phyloP scores from a whole-genome alignment of 2,797 vertebrate species.

The Brachyalestes nurse region DNA sequence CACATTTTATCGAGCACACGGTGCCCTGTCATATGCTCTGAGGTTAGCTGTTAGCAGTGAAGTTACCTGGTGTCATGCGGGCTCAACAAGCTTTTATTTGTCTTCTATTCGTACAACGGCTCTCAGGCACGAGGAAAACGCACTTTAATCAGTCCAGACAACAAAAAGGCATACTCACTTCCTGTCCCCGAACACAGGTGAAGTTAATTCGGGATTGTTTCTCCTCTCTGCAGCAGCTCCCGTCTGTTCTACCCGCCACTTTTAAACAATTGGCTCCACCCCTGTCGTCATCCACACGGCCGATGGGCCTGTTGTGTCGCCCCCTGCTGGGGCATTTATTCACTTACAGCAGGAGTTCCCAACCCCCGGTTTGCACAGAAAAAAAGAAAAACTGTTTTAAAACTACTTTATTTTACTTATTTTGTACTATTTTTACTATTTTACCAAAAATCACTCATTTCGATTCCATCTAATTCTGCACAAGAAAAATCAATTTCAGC shows the following conservation, averaged over 20 bases:
- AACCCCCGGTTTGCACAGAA: too few relatives aligned
- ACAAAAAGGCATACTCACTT: not conserved
- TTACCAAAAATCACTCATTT: too few relatives aligned
- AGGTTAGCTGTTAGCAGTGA: not conserved
- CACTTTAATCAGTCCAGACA: not conserved
- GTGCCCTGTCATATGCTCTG: not conserved
- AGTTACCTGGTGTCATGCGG: not conserved
- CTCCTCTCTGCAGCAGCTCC: not conserved
- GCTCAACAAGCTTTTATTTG: not conserved
- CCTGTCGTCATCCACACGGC: slow-evolving; percentile 32
- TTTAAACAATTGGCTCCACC: slow-evolving; percentile 73
- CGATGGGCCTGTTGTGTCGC: not conserved
- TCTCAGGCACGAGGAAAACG: not conserved
- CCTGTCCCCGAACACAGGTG: not conserved
- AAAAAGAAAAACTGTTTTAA: too few relatives aligned
- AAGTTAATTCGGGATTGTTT: not conserved
- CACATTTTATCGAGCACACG: not conserved
- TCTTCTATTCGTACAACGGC: not conserved
- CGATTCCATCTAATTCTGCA: too few relatives aligned
- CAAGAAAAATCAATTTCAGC: too few relatives aligned
- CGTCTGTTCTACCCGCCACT: slow-evolving; percentile 72
- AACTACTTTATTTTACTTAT: too few relatives aligned
- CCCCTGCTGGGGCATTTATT: not conserved
- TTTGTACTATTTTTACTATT: too few relatives aligned
- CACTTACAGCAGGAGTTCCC: too few relatives aligned